Evolutionary conservation across 2,888 invertebrate genomes (phyloP), one percentile per base, ranked within the genome.

Genomic region (Limnephilus rhombicus): DNA sequence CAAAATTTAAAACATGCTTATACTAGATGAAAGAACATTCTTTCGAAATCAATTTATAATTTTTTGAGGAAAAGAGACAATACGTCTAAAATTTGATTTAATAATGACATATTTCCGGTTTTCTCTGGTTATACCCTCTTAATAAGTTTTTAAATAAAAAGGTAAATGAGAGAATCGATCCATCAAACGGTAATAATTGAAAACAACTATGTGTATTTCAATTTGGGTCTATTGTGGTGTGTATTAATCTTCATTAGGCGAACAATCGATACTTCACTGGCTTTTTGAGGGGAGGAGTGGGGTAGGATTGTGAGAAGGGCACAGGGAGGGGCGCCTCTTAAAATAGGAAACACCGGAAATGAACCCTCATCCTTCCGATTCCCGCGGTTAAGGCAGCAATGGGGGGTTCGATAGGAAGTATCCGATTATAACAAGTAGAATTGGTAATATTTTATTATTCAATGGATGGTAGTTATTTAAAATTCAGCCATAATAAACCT

Each of bases 161-260:
- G 24, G 53, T 18, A 68, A 68, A 68, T 68, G 5, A 18, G 53
- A 18, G 53, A 18, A 68, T 68, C 53, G 53, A 68, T 68, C 53
- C 53, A 68, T 68, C 53, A 68, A 68, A 68, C 18, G 5, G 18
- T 68, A 68, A 24, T 68, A 18, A 68, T 68, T 68, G 53, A 68
- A 68, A 68, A 68, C 53, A 24, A 18, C 7, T 68, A 68, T 68
- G 53, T 24, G 24, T 68, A 7, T 68, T 24, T 68, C 53, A 18
- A 68, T 24, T 68, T 24, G 53, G 18, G 13, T 85, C 85, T 85
- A n/a, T 85, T n/a, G 85, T 85, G 85, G 68, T 24, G 88, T 88
- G 45, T 34, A 88, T 88, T 37, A 53, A 88, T 88, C 88, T 88
- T 88, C 88, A 88, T 88, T 88, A 88, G 53, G 29, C 31, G 9